Percentiles rank a stretch among this genome's conserved stretches.
These are phyloP conservation scores for Noctua janthina DNA, from an alignment of 2,888 invertebrate genomes.

Conservation along the genomic window DNA sequence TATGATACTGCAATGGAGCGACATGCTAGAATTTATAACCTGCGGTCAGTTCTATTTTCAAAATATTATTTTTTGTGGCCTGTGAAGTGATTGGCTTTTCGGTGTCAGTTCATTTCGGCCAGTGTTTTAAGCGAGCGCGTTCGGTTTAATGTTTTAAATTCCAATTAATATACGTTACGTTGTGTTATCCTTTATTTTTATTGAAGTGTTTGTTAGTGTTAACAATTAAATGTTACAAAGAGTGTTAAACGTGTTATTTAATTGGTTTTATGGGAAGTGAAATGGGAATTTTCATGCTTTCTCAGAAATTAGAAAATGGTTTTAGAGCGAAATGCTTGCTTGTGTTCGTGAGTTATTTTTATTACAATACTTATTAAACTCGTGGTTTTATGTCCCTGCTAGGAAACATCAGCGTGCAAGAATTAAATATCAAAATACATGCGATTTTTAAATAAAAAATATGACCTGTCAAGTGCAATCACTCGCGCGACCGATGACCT, in stretches of 20 bases:
- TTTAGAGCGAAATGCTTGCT: slow-evolving; percentile 6
- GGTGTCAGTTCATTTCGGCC: slow-evolving; percentile 38
- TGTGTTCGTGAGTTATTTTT: slow-evolving; percentile 48
- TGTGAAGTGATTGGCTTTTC: slow-evolving; percentile 47
- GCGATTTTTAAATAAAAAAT: slow-evolving; percentile 1
- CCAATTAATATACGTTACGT: slow-evolving; percentile 39
- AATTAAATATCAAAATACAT: not conserved
- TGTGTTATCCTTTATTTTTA: slow-evolving; percentile 52
- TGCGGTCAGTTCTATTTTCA: slow-evolving; percentile 84
- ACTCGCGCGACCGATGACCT: slow-evolving; percentile 14
- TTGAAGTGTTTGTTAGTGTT: slow-evolving; percentile 52
- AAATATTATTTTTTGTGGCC: slow-evolving; percentile 48
- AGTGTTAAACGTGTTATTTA: slow-evolving; percentile 40
- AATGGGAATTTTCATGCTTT: slow-evolving; percentile 54
- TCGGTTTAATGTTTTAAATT: slow-evolving; percentile 37
- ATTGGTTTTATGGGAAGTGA: slow-evolving; percentile 44
- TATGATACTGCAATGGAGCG: slow-evolving; percentile 88
- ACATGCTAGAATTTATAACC: slow-evolving; percentile 87
- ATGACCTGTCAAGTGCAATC: slow-evolving; percentile 16
- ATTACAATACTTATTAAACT: not conserved
- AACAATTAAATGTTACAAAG: slow-evolving; percentile 38
- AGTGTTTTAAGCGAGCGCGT: slow-evolving; percentile 47
- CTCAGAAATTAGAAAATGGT: slow-evolving; percentile 38
- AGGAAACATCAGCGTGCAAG: not conserved
- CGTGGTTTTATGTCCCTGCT: not conserved